Base-by-base conservation (phyloP, 2,797 vertebrate genomes). In the Austrolebias charrua region DNA sequence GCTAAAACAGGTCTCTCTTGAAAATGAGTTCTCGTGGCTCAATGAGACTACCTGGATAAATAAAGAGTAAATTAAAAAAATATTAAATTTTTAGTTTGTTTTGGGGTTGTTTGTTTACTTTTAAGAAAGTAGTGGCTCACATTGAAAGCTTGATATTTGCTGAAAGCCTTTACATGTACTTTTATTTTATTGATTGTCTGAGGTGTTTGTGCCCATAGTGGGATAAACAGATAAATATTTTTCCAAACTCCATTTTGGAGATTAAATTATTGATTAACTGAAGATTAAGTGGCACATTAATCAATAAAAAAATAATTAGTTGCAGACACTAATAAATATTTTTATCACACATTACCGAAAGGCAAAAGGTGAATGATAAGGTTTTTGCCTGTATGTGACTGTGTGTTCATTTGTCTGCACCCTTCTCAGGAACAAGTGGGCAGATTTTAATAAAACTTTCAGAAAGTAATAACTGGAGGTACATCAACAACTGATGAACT, bases 261-360 rank as follows among this genome's bases (percentile, higher is more conserved):
- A 24, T 18, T 11, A 49, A 49, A 49, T 38, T 1, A 35, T 2
- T 38, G 5, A 33, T 43, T 29, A 43, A 28, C 16, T 43, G 11
- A 31, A 4, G 38, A 43, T 28, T 43, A 15, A 18, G 7, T n/a
- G 1, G 47, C 14, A 52, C 4, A 53, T 57, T 48, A 29, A 49
- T 56, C 18, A 45, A 28, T 57, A 28, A 59, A 46, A 24, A 40
- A 62, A 45, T 5, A 18, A 50, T 38, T 45, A 49, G 16, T 60
- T 11, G 6, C 45, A 20, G 6, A 40, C 31, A 33, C 31, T 9
- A 33, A 19, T 7, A 46, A 18, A 46, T 19, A 46, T 18, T 18
- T 40, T 40, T 40, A 40, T 40, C 2, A 11, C 38, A 40, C 10
- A 40, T 4, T 12, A 11, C 38, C 11, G 12, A 40, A 12, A 12